These are phyloP conservation scores for Pegoplata infirma DNA, from an alignment of 2,888 invertebrate genomes.

Conservation along the genomic window DNA sequence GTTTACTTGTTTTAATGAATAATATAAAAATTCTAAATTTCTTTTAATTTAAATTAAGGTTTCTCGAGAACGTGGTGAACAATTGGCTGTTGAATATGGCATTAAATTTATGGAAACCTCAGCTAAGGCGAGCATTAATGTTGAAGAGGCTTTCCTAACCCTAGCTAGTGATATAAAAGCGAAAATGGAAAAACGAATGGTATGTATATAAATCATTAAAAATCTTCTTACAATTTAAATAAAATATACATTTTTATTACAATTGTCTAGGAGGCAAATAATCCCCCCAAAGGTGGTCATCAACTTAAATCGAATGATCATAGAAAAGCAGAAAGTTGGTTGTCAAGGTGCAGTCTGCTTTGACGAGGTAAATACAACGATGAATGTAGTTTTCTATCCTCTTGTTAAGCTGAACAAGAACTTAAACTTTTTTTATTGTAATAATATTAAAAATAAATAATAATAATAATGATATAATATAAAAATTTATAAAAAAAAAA, in stretches of 20 bases:
- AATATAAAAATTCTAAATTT: too few species aligned
- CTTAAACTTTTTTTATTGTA: slow-evolving; percentile 64
- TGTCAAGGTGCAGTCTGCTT: slow-evolving; percentile 91
- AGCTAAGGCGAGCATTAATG: slow-evolving; percentile 98
- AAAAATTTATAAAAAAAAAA: slow-evolving; percentile 58
- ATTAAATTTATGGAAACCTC: slow-evolving; percentile 99
- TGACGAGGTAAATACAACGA: slow-evolving; percentile 82
- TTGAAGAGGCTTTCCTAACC: slow-evolving; percentile 98
- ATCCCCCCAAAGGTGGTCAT: slow-evolving; percentile 91
- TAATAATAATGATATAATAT: slow-evolving; percentile 61
- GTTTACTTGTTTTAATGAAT: too few species aligned
- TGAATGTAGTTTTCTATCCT: slow-evolving; percentile 75
- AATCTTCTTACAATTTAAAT: too few species aligned
- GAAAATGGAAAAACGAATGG: slow-evolving; percentile 99
- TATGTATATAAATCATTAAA: slow-evolving; percentile 78
- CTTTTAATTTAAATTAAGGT: too few species aligned
- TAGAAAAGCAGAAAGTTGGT: slow-evolving; percentile 90
- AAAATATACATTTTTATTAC: not conserved
- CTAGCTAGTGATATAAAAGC: slow-evolving; percentile 98
- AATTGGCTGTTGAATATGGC: slow-evolving; percentile 97
- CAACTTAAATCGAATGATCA: slow-evolving; percentile 88
- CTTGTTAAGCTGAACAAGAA: slow-evolving; percentile 71
- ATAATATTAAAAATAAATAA: slow-evolving; percentile 63
- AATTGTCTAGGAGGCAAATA: slow-evolving; percentile 88
- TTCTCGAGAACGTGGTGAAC: slow-evolving; percentile 96